Base-by-base conservation (phyloP, 2,797 vertebrate genomes). In the Pangasius sanitwongsei region DNA sequence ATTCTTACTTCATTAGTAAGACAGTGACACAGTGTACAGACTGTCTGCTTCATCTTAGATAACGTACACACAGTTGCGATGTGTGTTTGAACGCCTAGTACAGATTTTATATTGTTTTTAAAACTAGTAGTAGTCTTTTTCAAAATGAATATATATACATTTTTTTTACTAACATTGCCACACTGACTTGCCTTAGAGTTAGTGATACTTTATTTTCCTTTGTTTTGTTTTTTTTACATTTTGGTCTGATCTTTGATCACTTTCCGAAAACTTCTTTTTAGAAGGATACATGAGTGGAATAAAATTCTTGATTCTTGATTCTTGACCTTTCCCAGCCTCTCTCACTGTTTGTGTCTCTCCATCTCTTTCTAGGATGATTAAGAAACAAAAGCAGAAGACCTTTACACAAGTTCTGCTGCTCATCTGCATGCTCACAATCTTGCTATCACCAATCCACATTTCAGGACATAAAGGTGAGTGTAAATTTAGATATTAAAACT, bases 321-420 rank as follows among this genome's bases (percentile, higher is more conserved):
- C 12, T 31, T 77, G 44, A 77, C 48, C 48, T 31, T 44, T 41
- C 37, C 34, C 18, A 37, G 6, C 37, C 59, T 41, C 44, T 86
- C 23, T 74, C 90, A 4, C 61, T 37, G 4, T 77, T 23, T 78
- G n/a, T 87, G 6, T 77, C 28, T 69, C 48, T 87, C 12, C 44
- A 15, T 55, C 59, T 84, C 57, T 94, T 92, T 48, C 37, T 94
- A 99, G 98, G 97, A 99, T 99, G 98, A 98, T 95, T 97, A 97
- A 97, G 94, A 97, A 96, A 95, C 96, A 97, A 93, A 93, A 95
- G 90, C 97, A 96, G 94, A 96, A 97, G 95, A 95, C 96, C 96
- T 97, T 96, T 94, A 97, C 97, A 96, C 97, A 96, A 93, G 96
- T 98, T 92, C 96, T 99, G 92, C 95, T 98, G 93, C 96, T 98